Evolutionary conservation across 2,797 vertebrate genomes (phyloP), one percentile per base, ranked within the genome.

Genomic region (Cichlasoma orientale): DNA sequence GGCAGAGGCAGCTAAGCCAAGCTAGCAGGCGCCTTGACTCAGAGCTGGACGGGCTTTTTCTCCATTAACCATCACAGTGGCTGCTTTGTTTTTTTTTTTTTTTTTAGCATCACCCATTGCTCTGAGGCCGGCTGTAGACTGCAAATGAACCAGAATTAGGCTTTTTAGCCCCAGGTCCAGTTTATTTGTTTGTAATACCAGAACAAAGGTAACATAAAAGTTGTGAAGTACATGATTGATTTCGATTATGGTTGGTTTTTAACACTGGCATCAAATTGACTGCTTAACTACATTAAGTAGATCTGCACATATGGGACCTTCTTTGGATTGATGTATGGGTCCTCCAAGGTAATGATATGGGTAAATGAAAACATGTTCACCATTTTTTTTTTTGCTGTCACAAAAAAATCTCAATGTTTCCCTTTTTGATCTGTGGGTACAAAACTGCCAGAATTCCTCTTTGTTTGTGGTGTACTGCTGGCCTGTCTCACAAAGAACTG

Each of bases 61-160:
- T 74, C 56, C 74, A 88, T 90, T 88, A 90, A 91, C 83, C 74
- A 25, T 58, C 47, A 57, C 75, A 74, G 73, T 82, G 47, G 47
- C 74, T 72, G 19, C 53, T 23, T 31, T 41, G 21, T 11, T 44
- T 25, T 21, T 25, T 0, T 29, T 50, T n/a, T 19, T 9, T 44
- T 12, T 0, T 29, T 50, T 31, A 50, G 36, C 78, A 41, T 79
- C 50, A 36, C 59, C 23, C 12, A 5, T 21, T 55, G 31, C 77
- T 63, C 53, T 11, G 19, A 82, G 72, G 77, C 82, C 14, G 47
- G 73, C 77, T 44, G 50, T 73, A 33, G 31, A 74, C 77, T 41
- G 25, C 74, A 85, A 79, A 86, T 58, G 27, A 78, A 82, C 80
- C 23, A 57, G 56, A 80, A 41, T 82, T 77, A 73, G 53, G 23